A percentile compares a stretch with the other conserved stretches of the same genome.
Conservation (phyloP, 2,113 vertebrate genomes). For the Rhadina sibilatrix region DNA sequence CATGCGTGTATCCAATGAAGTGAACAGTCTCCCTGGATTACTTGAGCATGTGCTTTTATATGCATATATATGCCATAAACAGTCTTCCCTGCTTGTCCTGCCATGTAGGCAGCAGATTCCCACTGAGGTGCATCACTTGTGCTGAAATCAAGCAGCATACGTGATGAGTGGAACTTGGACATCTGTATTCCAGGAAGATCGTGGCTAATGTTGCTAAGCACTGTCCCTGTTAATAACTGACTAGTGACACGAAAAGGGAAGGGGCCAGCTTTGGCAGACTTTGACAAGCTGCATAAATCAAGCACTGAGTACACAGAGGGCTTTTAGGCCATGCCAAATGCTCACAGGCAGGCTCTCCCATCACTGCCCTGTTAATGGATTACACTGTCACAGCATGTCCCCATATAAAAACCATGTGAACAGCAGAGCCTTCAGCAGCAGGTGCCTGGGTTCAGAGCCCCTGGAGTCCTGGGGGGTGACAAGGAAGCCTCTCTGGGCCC, state of each 20-base stretch:
- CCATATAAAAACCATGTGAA: accelerated
- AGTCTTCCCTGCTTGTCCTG: background rate
- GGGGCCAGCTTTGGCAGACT: background rate
- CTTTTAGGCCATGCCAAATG: constrained; percentile 9
- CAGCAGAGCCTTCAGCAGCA: background rate
- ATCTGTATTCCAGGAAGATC: background rate
- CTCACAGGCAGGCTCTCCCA: background rate
- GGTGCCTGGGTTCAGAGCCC: background rate
- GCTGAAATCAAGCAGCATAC: background rate
- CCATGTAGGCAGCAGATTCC: background rate
- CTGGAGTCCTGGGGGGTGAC: background rate
- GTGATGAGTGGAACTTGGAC: background rate
- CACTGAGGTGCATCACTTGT: background rate
- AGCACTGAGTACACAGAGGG: constrained; percentile 12
- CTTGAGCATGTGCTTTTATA: accelerated
- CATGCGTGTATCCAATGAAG: background rate
- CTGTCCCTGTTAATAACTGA: constrained; percentile 9
- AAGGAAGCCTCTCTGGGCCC: background rate
- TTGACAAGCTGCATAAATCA: background rate
- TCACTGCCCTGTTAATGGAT: background rate
- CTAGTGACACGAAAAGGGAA: background rate
- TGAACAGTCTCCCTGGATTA: background rate
- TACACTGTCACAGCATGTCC: accelerated
- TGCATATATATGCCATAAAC: background rate
- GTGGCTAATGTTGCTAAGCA: background rate